Percentiles rank a stretch among this genome's conserved stretches.
Conservation (phyloP, 1,140 invertebrate genomes). For the Branchinecta lindahli region DNA sequence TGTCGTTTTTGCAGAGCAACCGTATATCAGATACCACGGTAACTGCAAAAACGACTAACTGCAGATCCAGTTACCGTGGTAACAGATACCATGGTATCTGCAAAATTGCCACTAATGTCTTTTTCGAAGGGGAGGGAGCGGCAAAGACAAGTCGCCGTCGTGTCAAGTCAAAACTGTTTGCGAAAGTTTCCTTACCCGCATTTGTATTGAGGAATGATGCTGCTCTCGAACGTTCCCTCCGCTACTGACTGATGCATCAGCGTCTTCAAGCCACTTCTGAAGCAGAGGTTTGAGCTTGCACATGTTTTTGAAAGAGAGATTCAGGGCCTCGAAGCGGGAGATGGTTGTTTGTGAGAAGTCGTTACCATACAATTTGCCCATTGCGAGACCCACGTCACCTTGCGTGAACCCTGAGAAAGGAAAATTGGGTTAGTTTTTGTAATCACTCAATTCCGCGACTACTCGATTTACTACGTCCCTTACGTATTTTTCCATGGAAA, state of each 20-base stretch:
- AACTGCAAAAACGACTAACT: too few relatives aligned
- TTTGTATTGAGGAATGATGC: too few relatives aligned
- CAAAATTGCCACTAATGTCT: too few relatives aligned
- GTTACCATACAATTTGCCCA: constrained; percentile 96
- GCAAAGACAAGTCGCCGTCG: too few relatives aligned
- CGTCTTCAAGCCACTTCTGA: constrained; percentile 94
- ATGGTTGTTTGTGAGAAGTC: constrained; percentile 99
- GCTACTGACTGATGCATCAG: constrained; percentile 55
- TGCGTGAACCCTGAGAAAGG: constrained; percentile 77
- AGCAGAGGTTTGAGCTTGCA: constrained; percentile 94
- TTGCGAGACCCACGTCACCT: constrained; percentile 92
- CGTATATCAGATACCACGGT: too few relatives aligned
- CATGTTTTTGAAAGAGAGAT: constrained; percentile 99
- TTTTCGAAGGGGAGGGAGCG: too few relatives aligned
- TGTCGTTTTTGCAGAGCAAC: too few relatives aligned
- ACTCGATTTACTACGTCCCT: constrained; percentile 34
- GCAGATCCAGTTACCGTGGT: too few relatives aligned
- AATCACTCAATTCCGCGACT: constrained; percentile 36
- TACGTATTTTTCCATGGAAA: constrained; percentile 28
- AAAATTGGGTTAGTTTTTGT: constrained; percentile 13
- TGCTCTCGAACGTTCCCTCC: neutral
- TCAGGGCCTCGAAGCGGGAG: constrained; percentile 92
- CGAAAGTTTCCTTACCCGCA: too few relatives aligned
- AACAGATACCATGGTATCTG: too few relatives aligned
- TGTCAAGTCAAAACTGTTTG: too few relatives aligned